Evolutionary conservation across 2,888 invertebrate species (phyloP).

Genomic region (Chromoteleia sp.): DNA sequence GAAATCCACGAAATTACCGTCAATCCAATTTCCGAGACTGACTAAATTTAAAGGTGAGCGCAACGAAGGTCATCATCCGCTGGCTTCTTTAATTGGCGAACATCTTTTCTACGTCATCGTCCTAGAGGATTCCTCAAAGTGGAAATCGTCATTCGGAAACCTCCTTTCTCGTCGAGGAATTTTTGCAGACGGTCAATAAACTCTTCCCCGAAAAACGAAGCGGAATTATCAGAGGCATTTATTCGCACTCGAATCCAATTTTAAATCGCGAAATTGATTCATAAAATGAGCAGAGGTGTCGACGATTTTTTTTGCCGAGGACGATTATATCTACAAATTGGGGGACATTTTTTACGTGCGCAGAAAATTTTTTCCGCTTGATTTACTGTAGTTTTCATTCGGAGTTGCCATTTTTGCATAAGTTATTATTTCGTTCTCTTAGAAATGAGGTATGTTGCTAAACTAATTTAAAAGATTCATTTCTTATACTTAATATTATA

Average conservation of each 20-base stretch:
- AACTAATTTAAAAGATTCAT: no score
- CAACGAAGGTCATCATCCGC: conserved; percentile 13
- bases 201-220: conserved; percentile 7
- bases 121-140: conserved; percentile 1
- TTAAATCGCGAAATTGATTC: conserved; percentile 3
- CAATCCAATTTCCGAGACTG: conserved; percentile 48
- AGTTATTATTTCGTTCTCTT: no score
- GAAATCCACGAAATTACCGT: conserved; percentile 34
- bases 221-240: conserved; percentile 19
- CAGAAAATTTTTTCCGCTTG: background rate
- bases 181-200: conserved; percentile 10
- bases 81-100: conserved; percentile 26
- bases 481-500: no score
- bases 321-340: conserved; percentile 7
- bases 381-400: no score
- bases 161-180: background rate
- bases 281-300: background rate
- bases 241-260: conserved; percentile 23
- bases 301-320: conserved; percentile 4
- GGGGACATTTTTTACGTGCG: background rate
- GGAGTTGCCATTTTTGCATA: no score
- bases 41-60: conserved; percentile 22
- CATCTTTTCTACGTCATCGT: conserved; percentile 30
- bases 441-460: no score
- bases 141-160: conserved; percentile 16